These are phyloP conservation scores for Sceloporus tristichus DNA, from an alignment of 2,113 vertebrate genomes.

Conservation along the genomic window DNA sequence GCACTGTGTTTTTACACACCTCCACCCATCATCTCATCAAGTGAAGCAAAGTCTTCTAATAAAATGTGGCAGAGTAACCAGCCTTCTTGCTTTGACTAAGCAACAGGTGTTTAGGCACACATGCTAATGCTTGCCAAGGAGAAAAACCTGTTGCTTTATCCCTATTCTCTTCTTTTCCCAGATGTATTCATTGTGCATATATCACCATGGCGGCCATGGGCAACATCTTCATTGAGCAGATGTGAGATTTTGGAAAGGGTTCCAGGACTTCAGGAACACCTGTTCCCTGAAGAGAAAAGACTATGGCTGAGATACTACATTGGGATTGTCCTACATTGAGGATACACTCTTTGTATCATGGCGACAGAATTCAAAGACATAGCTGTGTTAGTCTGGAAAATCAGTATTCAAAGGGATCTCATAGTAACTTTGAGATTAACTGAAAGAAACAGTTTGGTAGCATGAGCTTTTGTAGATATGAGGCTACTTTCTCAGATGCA, in stretches of 20 bases:
- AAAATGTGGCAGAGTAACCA: conserved; percentile 28
- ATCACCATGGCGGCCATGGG: background rate
- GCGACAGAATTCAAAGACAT: no score
- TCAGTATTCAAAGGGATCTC: no score
- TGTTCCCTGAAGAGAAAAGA: background rate
- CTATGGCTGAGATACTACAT: no score
- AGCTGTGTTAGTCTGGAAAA: no score
- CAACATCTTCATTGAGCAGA: background rate
- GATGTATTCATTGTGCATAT: no score
- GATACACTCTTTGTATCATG: no score
- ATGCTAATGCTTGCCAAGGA: background rate
- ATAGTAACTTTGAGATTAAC: no score
- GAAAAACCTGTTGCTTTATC: conserved; percentile 16
- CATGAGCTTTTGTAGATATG: no score
- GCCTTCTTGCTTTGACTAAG: conserved; percentile 31
- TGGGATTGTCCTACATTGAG: no score
- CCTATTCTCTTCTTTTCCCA: background rate
- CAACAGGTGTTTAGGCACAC: conserved; percentile 13
- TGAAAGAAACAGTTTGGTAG: no score
- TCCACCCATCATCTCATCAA: conserved; percentile 26
- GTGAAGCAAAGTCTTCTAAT: conserved; percentile 18
- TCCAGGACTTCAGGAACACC: background rate
- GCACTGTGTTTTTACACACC: conserved; percentile 28
- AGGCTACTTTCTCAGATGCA: no score
- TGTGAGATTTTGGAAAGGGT: no score